Conservation (phyloP, 2,888 invertebrate genomes). For the Drosophila nigricruria region DNA sequence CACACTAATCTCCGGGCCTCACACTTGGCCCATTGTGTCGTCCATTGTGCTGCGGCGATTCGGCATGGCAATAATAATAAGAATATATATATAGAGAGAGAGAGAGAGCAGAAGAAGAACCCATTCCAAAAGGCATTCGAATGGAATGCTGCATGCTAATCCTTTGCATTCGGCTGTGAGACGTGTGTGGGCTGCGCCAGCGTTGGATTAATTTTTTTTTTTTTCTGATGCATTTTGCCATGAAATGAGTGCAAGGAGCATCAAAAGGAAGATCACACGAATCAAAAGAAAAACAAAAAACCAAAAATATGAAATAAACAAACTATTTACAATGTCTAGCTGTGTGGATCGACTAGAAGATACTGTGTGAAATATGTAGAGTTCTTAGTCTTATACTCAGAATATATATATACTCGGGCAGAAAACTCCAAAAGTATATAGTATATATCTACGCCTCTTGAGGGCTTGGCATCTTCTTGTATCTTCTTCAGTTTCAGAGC, state of each 20-base stretch:
- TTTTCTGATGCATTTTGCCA: conserved; percentile 61
- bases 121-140: conserved; percentile 10
- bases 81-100: neutral
- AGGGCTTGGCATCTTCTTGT: too few species aligned
- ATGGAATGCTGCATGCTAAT: conserved; percentile 67
- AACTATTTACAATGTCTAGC: neutral
- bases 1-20: conserved; percentile 43
- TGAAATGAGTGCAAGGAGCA: conserved; percentile 55
- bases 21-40: conserved; percentile 73
- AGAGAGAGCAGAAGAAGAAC: neutral
- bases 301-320: conserved; percentile 1
- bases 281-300: conserved; percentile 9
- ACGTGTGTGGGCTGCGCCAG: conserved; percentile 82
- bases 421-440: too few species aligned
- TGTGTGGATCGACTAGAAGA: neutral
- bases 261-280: conserved; percentile 24
- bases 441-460: too few species aligned
- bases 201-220: conserved; percentile 64
- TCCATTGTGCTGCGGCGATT: conserved; percentile 57
- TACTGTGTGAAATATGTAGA: conserved; percentile 3
- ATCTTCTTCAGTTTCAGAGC: too few species aligned
- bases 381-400: too few species aligned
- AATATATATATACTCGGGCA: too few species aligned
- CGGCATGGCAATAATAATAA: conserved; percentile 64
- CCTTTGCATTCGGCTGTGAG: conserved; percentile 52